Evolutionary conservation across 2,797 vertebrate species (phyloP), one percentile per base, ranked within the genome.

Genomic region (Argya squamiceps): DNA sequence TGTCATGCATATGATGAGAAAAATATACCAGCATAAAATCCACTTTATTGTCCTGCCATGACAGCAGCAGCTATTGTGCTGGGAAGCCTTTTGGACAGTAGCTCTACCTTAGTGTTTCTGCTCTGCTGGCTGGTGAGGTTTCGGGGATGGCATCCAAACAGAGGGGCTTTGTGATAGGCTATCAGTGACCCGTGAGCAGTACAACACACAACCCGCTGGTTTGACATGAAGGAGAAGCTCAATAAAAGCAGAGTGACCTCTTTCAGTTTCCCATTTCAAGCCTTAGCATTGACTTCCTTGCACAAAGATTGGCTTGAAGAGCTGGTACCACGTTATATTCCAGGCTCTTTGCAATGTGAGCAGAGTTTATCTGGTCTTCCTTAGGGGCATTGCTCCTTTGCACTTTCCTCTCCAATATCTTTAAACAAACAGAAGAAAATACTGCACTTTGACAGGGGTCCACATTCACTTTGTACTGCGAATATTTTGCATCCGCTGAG

Each of bases 81-180:
- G 55, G 41, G 94, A 95, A 94, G 92, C 88, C 96, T 97, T 97
- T 95, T 90, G 97, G 97, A 96, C 47, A 65, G 97, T 71, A 88
- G 95, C 95, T 98, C 97, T 97, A 97, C 97, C 97, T 97, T 96
- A 94, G 94, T 96, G 98, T 98, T 98, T 98, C 98, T 96, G 99
- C 98, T 99, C 98, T 97, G 97, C 98, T 98, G 98, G 97, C 97
- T 96, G 92, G 97, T 97, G 97, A 97, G 96, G 96, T 97, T 98
- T 96, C 82, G 27, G 97, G 98, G 98, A 95, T 89, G 68, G 96
- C 93, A 46, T 83, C 94, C 73, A 96, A 98, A 99, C 98, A 99
- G 98, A 99, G 98, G 98, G 98, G 98, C 99, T 99, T 99, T 99
- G 99, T 99, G 99, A 98, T 95, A 97, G 97, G 97, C 97, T 97